Evolutionary conservation across 2,797 vertebrate genomes (phyloP).

Genomic region (Anguilla anguilla): DNA sequence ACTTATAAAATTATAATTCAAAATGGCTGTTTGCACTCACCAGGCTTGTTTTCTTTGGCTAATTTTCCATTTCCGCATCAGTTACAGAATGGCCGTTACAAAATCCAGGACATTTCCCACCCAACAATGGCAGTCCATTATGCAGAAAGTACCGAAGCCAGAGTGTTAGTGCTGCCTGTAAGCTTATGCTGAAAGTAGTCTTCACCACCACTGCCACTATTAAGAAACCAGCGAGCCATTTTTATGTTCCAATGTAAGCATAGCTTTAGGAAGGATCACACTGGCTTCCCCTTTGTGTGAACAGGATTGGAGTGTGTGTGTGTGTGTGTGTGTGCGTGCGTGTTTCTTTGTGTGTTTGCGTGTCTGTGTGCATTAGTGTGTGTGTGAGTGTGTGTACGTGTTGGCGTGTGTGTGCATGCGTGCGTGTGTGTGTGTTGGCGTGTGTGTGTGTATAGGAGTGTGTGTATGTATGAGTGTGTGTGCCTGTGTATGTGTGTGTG

Average conservation of each 20-base stretch:
- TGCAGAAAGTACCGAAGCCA: not conserved
- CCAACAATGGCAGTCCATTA: conserved; percentile 23
- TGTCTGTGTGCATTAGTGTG: no score
- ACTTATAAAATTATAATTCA: conserved; percentile 58
- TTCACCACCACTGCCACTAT: not conserved
- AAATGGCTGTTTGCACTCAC: conserved; percentile 42
- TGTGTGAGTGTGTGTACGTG: not conserved
- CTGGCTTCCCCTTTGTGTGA: not conserved
- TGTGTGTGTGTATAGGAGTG: no score
- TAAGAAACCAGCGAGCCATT: not conserved
- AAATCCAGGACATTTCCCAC: not conserved
- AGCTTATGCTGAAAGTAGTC: not conserved
- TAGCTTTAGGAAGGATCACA: not conserved
- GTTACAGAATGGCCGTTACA: conserved; percentile 24
- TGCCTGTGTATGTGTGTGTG: not conserved
- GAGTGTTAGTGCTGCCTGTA: not conserved
- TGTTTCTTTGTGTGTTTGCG: not conserved
- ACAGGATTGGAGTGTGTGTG: not conserved
- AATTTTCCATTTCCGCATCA: conserved; percentile 27
- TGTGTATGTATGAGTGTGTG: not conserved
- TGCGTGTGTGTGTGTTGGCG: not conserved
- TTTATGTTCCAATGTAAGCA: not conserved
- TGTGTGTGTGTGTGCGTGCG: not conserved
- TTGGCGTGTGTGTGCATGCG: not conserved
- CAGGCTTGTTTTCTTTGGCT: conserved; percentile 41